Evolutionary conservation across 2,888 invertebrate genomes (phyloP).

Genomic region (Drosophila antonietae): DNA sequence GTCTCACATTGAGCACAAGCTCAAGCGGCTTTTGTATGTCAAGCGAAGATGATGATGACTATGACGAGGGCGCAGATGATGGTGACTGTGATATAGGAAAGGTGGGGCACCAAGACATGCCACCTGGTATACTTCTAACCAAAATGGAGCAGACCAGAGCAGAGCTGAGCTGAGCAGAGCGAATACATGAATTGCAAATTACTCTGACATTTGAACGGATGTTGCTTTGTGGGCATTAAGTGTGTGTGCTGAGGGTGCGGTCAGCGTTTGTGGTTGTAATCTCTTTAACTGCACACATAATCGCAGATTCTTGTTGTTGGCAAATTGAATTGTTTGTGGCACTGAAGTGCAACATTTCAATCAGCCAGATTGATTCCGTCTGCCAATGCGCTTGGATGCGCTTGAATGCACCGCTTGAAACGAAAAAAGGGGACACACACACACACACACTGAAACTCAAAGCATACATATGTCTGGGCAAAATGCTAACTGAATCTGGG

Average conservation of each 20-base stretch:
- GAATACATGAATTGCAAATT: slow-evolving; percentile 33
- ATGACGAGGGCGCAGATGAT: background rate
- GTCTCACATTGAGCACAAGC: slow-evolving; percentile 6
- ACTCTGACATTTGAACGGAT: slow-evolving; percentile 31
- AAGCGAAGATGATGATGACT: slow-evolving; percentile 30
- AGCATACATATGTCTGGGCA: slow-evolving; percentile 10
- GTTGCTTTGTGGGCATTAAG: slow-evolving; percentile 16
- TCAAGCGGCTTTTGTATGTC: slow-evolving; percentile 42
- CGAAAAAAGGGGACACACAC: background rate
- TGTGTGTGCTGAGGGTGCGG: slow-evolving; percentile 24
- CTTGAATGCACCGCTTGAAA: slow-evolving; percentile 37
- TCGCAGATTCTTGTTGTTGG: slow-evolving; percentile 57
- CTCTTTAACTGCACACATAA: slow-evolving; percentile 56
- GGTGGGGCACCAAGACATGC: slow-evolving; percentile 1
- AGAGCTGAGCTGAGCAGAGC: slow-evolving; percentile 13
- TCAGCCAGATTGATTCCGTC: slow-evolving; percentile 55
- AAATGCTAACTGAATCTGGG: slow-evolving; percentile 20
- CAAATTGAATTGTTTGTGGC: slow-evolving; percentile 68
- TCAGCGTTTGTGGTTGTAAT: slow-evolving; percentile 54
- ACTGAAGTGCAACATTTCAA: slow-evolving; percentile 54
- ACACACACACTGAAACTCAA: background rate
- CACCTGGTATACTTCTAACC: slow-evolving; percentile 29
- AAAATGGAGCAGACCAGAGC: slow-evolving; percentile 23
- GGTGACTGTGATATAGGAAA: background rate
- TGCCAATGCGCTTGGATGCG: slow-evolving; percentile 49